phyloP scores from a whole-genome alignment of 2,888 invertebrate genomes.

The Ochlodes sylvanus region DNA sequence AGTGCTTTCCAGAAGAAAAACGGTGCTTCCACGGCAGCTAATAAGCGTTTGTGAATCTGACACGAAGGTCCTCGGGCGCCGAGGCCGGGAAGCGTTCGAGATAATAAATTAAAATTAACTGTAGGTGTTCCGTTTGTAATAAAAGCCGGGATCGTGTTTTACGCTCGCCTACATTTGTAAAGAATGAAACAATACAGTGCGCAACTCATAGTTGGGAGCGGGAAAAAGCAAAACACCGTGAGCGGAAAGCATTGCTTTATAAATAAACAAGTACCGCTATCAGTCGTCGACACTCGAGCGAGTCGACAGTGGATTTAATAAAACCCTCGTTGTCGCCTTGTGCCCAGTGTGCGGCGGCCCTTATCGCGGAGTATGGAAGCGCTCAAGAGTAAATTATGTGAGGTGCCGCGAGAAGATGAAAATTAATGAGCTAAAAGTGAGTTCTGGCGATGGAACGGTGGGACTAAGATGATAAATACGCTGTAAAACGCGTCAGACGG shows the following conservation, averaged over 20 bases:
- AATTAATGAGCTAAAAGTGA: slow-evolving; percentile 83
- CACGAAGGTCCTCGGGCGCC: slow-evolving; percentile 43
- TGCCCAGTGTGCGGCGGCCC: slow-evolving; percentile 69
- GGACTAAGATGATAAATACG: slow-evolving; percentile 36
- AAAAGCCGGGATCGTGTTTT: slow-evolving; percentile 44
- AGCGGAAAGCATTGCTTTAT: slow-evolving; percentile 75
- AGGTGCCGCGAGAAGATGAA: slow-evolving; percentile 78
- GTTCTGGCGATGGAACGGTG: slow-evolving; percentile 37
- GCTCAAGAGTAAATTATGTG: slow-evolving; percentile 82
- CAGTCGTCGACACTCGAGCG: slow-evolving; percentile 80
- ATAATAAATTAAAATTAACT: slow-evolving; percentile 50
- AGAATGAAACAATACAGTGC: slow-evolving; percentile 6
- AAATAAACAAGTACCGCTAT: slow-evolving; percentile 79
- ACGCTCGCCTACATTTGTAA: slow-evolving; percentile 42
- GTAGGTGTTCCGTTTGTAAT: slow-evolving; percentile 46
- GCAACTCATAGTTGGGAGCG: slow-evolving; percentile 28
- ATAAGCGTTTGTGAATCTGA: slow-evolving; percentile 47
- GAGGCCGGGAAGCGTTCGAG: slow-evolving; percentile 42
- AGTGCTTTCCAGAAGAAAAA: slow-evolving; percentile 34
- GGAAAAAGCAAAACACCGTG: slow-evolving; percentile 46
- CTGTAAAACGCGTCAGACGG: slow-evolving; percentile 31
- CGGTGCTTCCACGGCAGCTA: slow-evolving; percentile 36
- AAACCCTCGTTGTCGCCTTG: slow-evolving; percentile 60
- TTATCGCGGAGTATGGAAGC: slow-evolving; percentile 81
- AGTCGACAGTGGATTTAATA: slow-evolving; percentile 75